phyloP scores from a whole-genome alignment of 2,113 vertebrate species.

The Labeo rohita region DNA sequence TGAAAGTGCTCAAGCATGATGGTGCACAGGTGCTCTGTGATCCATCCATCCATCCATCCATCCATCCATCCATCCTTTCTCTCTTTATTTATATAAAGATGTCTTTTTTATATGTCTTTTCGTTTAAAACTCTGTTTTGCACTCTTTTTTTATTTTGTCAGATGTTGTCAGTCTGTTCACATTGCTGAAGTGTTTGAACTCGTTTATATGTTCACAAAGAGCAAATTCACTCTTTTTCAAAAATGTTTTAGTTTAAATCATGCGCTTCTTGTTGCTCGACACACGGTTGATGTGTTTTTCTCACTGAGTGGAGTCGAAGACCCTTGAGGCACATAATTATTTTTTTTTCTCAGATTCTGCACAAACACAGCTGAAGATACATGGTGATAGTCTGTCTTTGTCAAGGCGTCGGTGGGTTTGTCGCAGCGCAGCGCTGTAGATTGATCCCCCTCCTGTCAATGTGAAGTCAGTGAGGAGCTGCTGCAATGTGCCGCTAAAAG shows the following conservation, averaged over 20 bases:
- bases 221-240: neutral
- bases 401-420: neutral
- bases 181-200: neutral
- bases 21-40: neutral
- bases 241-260: neutral
- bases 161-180: neutral
- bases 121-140: neutral
- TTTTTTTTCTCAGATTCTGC: slow-evolving; percentile 6
- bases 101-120: no score
- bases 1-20: slow-evolving; percentile 12
- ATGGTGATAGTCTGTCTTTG: slow-evolving; percentile 27
- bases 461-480: slow-evolving; percentile 21
- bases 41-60: neutral
- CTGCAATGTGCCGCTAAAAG: neutral
- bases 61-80: neutral
- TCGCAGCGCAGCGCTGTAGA: neutral
- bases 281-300: neutral
- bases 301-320: neutral
- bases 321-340: neutral
- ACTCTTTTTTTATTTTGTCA: neutral
- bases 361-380: neutral
- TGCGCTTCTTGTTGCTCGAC: neutral
- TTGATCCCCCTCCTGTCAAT: slow-evolving; percentile 27
- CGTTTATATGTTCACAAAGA: neutral
- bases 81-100: no score